phyloP scores from a whole-genome alignment of 2,888 invertebrate species.

The Synanthedon myopaeformis region DNA sequence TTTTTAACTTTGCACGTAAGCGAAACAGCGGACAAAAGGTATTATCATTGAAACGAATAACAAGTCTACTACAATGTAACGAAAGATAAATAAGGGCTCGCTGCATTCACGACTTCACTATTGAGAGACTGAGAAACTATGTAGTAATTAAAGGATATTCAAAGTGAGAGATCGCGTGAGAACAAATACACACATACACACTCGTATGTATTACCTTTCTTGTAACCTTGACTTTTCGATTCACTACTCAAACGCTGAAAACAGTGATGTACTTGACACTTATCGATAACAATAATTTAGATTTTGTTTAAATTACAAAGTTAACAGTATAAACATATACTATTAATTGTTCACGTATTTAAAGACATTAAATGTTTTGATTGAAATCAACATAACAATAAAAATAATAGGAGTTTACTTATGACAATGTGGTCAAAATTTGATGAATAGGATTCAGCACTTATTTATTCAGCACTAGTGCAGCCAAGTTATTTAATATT shows the following conservation, averaged over 20 bases:
- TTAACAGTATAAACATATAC: too few relatives aligned
- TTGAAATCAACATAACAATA: too few relatives aligned
- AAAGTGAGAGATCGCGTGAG: constrained; percentile 14
- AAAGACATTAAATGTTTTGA: too few relatives aligned
- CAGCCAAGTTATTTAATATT: too few relatives aligned
- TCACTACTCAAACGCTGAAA: constrained; percentile 9
- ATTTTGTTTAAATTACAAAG: too few relatives aligned
- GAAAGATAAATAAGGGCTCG: not conserved
- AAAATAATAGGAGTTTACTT: too few relatives aligned
- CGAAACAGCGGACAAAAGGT: too few relatives aligned
- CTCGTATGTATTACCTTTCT: constrained; percentile 2
- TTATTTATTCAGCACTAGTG: constrained; percentile 4
- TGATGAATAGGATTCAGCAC: constrained; percentile 1
- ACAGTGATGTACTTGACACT: constrained; percentile 7
- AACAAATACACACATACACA: constrained; percentile 10
- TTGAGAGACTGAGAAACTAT: constrained; percentile 5
- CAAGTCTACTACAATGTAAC: not conserved
- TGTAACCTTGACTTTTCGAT: constrained; percentile 16
- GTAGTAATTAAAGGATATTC: constrained; percentile 23
- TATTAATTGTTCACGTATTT: too few relatives aligned
- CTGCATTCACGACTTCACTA: constrained; percentile 1
- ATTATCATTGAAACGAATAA: too few relatives aligned
- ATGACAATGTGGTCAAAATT: too few relatives aligned
- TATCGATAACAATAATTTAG: constrained; percentile 3
- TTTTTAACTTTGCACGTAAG: too few relatives aligned